Conservation (phyloP, 2,113 vertebrate species). For the Tetrao urogallus region DNA sequence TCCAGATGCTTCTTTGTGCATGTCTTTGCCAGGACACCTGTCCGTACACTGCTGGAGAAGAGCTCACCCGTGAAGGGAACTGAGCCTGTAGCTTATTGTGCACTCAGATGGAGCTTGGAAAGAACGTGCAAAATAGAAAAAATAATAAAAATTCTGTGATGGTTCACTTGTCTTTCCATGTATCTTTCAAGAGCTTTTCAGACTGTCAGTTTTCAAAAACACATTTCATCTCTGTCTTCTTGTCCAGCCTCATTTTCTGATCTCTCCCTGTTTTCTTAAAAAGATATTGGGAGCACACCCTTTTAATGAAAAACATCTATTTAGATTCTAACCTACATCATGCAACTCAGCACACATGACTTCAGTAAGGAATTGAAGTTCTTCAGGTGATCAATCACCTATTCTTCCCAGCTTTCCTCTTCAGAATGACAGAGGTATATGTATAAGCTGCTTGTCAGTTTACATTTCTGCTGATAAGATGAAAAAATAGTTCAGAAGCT, state of each 20-base stretch:
- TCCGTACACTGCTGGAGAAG: not conserved
- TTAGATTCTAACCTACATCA: not conserved
- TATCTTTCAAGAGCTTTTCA: not conserved
- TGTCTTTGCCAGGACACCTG: not conserved
- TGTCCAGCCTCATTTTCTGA: not conserved
- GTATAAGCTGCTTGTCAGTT: not conserved
- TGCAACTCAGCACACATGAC: not conserved
- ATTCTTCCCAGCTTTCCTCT: not conserved
- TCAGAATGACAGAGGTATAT: not conserved
- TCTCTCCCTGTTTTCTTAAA: not conserved
- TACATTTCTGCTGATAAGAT: not conserved
- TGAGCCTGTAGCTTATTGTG: not conserved
- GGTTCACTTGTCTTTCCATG: not conserved
- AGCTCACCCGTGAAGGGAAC: not conserved
- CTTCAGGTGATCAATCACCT: not conserved
- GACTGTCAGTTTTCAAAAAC: not conserved
- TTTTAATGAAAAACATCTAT: not conserved
- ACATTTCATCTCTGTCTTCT: not conserved
- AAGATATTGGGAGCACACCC: not conserved
- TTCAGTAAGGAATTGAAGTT: not conserved
- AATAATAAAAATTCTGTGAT: not conserved
- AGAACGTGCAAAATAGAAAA: not conserved
- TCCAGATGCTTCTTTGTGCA: not conserved
- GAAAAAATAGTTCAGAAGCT: not conserved
- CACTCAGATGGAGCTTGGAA: not conserved